phyloP scores from a whole-genome alignment of 2,797 vertebrate species.

The Coranthus polyacanthus region DNA sequence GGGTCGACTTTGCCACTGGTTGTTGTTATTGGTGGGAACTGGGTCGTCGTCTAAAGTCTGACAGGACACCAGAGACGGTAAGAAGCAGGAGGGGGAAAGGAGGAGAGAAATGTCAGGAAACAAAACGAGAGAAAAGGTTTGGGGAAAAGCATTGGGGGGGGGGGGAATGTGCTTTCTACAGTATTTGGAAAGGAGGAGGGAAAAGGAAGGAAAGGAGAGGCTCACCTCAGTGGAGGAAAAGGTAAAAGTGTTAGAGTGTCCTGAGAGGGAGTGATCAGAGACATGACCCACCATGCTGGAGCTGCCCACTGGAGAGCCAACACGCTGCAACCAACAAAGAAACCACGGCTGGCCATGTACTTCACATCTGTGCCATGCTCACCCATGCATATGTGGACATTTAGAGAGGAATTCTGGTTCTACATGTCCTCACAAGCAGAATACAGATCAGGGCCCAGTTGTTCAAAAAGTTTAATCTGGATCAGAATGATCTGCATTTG shows the following conservation, averaged over 20 bases:
- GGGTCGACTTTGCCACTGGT: conserved; percentile 89
- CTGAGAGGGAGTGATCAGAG: conserved; percentile 89
- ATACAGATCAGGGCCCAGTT: too few species aligned
- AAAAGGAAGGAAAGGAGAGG: conserved; percentile 53
- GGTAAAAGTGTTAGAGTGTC: conserved; percentile 89
- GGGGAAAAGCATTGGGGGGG: conserved; percentile 2
- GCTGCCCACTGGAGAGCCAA: conserved; percentile 87
- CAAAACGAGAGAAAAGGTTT: conserved; percentile 4
- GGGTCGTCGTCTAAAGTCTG: conserved; percentile 88
- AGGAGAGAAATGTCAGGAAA: conserved; percentile 8
- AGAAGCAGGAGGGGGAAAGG: not conserved
- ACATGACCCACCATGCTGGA: conserved; percentile 89
- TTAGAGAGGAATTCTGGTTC: not conserved
- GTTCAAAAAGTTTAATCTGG: too few species aligned
- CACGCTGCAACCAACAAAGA: conserved; percentile 87
- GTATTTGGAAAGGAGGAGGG: not conserved
- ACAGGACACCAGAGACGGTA: conserved; percentile 12
- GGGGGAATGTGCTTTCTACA: not conserved
- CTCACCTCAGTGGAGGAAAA: conserved; percentile 95
- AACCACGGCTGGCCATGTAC: conserved; percentile 36
- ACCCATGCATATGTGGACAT: not conserved
- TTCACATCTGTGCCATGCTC: conserved; percentile 11
- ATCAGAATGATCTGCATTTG: not conserved
- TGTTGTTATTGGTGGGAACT: conserved; percentile 83
- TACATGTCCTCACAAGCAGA: not conserved